Evolutionary conservation across 2,113 vertebrate species (phyloP), one percentile per base, ranked within the genome.

Genomic region (Cinclus mexicanus): DNA sequence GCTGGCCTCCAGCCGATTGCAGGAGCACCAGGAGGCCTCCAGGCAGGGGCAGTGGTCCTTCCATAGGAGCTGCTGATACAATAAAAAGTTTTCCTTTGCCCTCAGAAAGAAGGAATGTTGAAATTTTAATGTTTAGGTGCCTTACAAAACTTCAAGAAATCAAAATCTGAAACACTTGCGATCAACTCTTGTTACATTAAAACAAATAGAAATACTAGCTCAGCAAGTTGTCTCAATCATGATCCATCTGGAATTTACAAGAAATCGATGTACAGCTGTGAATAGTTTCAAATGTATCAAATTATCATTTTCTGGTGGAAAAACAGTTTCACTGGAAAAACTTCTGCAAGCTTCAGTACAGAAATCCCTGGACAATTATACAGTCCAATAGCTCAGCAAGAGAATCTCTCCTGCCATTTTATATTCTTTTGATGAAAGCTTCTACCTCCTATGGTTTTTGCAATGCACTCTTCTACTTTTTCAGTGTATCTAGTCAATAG

Each of bases 391-490:
- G 79, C 93, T 92, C 93, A 92, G 83, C 88, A 87, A 90, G 75
- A 80, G 18, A 49, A 41, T 81, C 79, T 83, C 83, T 92, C 52
- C 64, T 96, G 88, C 64, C 82, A 90, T 93, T 93, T 83, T 78
- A 83, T 88, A 87, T 94, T 95, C 90, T 97, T 96, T 93, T 94
- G 88, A 96, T 95, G 93, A 92, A 96, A 93, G 56, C 83, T 90
- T 89, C 79, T 91, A 85, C 79, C 90, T 93, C 85, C 87, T 77
- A 63, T 46, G 52, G 37, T 31, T 94, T 95, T 88, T 87, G 77
- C 76, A 86, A 78, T 93, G 92, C 63, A 71, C 81, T 94, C 81
- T 87, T 87, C 87, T 87, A 77, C 46, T 93, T 93, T 69, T 77
- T 52, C 75, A 86, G 61, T 16, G 9, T 46, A 65, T 65, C 56